Evolutionary conservation across 2,888 invertebrate genomes (phyloP), one percentile per base, ranked within the genome.

Genomic region (Heteropelma amictum): DNA sequence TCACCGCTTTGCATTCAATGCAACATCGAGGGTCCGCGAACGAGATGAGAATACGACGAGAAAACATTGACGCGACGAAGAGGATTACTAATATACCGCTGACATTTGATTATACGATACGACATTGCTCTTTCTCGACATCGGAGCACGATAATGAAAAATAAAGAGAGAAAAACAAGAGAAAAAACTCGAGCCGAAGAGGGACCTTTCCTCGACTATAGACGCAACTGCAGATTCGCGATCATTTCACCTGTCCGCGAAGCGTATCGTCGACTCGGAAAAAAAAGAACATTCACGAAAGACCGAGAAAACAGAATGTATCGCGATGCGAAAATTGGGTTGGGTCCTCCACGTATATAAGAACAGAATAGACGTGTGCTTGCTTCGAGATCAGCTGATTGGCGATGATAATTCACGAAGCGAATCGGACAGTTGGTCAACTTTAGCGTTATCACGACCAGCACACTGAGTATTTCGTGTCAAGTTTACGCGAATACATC

Each of bases 261-360:
- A 21, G 6, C 19, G 6, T 35, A 19, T 21, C n/a, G n/a, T 21
- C 19, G 21, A 19, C 21, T 12, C 2, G 4, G n/a, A n/a, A 21
- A 19, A 19, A n/a, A 35, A 12, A 7, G 19, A 3, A 40, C 17
- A 58, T 28, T 33, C 26, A 26, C n/a, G 8, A 28, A 58, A 28
- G 5, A 58, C n/a, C 6, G 8, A 17, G 17, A 58, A 14, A 23
- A 21, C 53, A 14, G 54, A 61, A 51, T 8, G 19, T 47, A 10
- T 51, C 38, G 17, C 23, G 45, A 45, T 69, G 58, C 60, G 45
- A 60, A 73, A 65, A 71, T 61, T 75, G 75, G 75, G 75, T 67
- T 75, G 71, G 75, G 75, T 47, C 61, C 21, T 14, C n/a, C n/a
- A n/a, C n/a, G n/a, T n/a, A n/a, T n/a, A n/a, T n/a, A n/a, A n/a